A percentile compares a stretch with the other conserved stretches of the same genome.
Evolutionary conservation across 2,888 invertebrate genomes (phyloP).

Genomic region (Muschampia plurimacula): DNA sequence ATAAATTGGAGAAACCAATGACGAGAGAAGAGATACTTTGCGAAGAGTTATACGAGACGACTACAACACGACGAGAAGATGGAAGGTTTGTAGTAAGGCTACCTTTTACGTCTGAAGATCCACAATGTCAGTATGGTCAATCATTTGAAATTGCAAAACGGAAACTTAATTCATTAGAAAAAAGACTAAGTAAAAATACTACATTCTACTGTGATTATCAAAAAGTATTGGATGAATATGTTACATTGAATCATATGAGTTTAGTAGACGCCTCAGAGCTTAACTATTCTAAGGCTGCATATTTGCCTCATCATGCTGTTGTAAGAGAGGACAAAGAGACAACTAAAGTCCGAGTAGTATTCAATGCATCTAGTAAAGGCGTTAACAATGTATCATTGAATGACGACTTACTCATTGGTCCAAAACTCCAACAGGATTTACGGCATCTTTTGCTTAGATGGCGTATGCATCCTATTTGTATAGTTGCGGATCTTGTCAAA

Average conservation of each 20-base stretch:
- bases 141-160: slow-evolving; percentile 14
- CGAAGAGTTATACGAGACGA: not conserved
- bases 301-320: too few species aligned
- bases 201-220: not conserved
- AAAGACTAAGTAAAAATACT: slow-evolving; percentile 6
- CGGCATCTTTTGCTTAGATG: slow-evolving; percentile 33
- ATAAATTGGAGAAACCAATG: not conserved
- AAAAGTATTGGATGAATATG: not conserved
- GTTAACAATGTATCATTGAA: slow-evolving; percentile 36
- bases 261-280: not conserved
- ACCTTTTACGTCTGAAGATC: too few species aligned
- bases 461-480: not conserved
- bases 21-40: not conserved
- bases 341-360: too few species aligned
- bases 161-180: slow-evolving; percentile 15
- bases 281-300: not conserved
- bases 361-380: too few species aligned
- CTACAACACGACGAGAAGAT: too few species aligned
- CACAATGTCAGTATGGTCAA: slow-evolving; percentile 6
- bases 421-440: slow-evolving; percentile 41
- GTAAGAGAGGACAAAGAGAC: too few species aligned
- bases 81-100: too few species aligned
- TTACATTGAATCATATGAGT: slow-evolving; percentile 6
- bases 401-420: slow-evolving; percentile 34
- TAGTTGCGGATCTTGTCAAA: not conserved